Evolutionary conservation across 2,113 vertebrate genomes (phyloP).

Genomic region (Furnarius figulus): DNA sequence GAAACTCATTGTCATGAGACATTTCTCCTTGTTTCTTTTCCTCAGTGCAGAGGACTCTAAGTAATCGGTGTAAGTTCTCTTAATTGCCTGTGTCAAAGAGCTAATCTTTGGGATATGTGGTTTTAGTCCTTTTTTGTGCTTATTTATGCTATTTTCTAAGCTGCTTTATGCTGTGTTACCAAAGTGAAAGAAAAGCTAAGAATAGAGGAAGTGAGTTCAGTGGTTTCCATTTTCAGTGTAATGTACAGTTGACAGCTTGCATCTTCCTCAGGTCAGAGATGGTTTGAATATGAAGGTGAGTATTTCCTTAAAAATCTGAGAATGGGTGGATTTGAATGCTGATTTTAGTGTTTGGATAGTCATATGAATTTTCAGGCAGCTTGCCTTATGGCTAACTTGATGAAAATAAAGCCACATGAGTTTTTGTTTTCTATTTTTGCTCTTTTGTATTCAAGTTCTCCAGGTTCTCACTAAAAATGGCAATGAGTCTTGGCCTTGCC

Average conservation of each 20-base stretch:
- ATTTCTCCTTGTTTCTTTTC: not conserved
- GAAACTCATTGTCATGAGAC: not conserved
- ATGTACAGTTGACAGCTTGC: not conserved
- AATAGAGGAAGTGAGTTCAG: conserved; percentile 21
- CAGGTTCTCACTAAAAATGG: not conserved
- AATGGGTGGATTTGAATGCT: not conserved
- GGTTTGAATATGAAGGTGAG: not conserved
- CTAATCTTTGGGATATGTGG: not conserved
- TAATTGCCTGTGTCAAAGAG: not conserved
- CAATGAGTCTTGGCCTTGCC: not conserved
- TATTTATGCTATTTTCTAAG: not conserved
- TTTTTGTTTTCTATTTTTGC: not conserved
- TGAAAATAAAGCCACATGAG: not conserved
- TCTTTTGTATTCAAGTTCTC: not conserved
- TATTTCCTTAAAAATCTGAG: not conserved
- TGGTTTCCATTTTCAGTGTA: conserved; percentile 11
- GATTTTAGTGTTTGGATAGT: not conserved
- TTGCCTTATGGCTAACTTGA: not conserved
- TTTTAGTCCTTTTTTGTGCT: not conserved
- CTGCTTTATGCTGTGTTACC: not conserved
- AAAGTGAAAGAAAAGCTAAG: conserved; percentile 1
- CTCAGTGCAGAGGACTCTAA: not conserved
- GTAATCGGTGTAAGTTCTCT: not conserved
- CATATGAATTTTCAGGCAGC: not conserved
- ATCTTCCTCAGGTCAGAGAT: not conserved